phyloP scores from a whole-genome alignment of 1,140 invertebrate species.

The Drepana arcuata region DNA sequence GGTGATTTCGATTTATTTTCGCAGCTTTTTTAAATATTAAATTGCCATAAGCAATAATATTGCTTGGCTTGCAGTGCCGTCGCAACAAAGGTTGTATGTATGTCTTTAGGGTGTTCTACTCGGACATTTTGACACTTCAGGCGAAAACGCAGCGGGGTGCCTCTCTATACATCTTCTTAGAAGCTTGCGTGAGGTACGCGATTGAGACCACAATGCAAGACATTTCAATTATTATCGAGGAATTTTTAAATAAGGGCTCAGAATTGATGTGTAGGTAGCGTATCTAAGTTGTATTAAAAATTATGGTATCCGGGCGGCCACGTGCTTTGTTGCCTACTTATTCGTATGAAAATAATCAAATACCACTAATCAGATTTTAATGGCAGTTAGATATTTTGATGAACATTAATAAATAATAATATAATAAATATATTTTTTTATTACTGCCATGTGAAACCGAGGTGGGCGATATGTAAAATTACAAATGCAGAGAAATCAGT shows the following conservation, averaged over 20 bases:
- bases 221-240: conserved; percentile 46
- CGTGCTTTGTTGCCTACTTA: not conserved
- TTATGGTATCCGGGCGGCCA: not conserved
- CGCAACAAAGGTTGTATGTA: too few relatives aligned
- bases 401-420: too few relatives aligned
- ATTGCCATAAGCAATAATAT: conserved; percentile 6
- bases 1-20: too few relatives aligned
- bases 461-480: not conserved
- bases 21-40: too few relatives aligned
- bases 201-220: conserved; percentile 48
- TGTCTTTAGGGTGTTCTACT: conserved; percentile 43
- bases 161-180: conserved; percentile 52
- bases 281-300: not conserved
- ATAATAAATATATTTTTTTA: too few relatives aligned
- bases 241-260: not conserved
- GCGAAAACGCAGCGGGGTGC: conserved; percentile 56
- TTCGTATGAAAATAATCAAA: too few relatives aligned
- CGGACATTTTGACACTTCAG: conserved; percentile 66
- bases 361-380: too few relatives aligned
- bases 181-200: conserved; percentile 46
- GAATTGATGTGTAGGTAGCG: not conserved
- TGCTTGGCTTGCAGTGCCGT: too few relatives aligned
- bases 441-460: too few relatives aligned
- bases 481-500: not conserved
- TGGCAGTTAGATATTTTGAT: too few relatives aligned